Conservation (phyloP, 2,888 invertebrate species). For the Tipula helvola region DNA sequence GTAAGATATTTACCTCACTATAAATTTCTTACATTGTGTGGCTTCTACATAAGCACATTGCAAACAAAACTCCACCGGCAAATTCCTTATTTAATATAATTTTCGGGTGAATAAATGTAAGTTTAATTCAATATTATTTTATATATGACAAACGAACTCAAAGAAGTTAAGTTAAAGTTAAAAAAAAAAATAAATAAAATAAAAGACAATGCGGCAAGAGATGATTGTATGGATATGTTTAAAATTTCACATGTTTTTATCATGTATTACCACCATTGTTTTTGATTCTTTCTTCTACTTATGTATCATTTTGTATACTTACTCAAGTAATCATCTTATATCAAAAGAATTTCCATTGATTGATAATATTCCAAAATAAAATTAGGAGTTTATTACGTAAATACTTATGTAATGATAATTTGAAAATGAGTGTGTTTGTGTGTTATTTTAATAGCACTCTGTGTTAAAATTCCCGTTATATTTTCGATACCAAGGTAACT, state of each 20-base stretch:
- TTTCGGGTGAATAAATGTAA: neutral
- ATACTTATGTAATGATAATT: neutral
- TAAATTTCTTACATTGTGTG: neutral
- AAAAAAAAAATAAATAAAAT: neutral
- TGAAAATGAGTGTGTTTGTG: neutral
- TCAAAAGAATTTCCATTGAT: neutral
- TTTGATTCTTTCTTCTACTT: neutral
- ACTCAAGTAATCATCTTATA: neutral
- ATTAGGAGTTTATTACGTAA: neutral
- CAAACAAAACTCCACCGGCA: neutral
- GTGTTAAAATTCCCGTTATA: neutral
- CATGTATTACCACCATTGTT: neutral
- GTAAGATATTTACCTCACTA: neutral
- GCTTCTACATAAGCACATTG: too few relatives aligned
- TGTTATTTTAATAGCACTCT: neutral
- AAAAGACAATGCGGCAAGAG: neutral
- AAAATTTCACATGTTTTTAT: neutral
- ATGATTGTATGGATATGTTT: neutral
- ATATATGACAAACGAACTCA: neutral
- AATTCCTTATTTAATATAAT: neutral
- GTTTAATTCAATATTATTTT: neutral
- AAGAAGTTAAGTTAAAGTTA: neutral
- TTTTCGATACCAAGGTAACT: neutral
- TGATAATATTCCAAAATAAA: neutral
- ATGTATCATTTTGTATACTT: neutral